Conservation (phyloP, 2,888 invertebrate genomes). For the Bruchidius siliquastri region DNA sequence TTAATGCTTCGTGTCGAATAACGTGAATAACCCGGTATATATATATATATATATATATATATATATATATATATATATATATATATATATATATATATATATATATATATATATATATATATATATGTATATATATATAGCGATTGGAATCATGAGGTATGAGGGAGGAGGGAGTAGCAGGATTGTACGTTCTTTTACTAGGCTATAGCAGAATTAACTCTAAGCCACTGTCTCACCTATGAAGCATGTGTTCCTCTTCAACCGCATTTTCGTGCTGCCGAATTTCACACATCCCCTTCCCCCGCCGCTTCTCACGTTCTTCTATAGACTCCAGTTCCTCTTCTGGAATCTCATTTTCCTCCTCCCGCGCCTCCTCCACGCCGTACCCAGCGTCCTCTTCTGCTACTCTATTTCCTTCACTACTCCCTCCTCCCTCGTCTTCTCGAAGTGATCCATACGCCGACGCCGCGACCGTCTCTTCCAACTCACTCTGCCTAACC, state of each 20-base stretch:
- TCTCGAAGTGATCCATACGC: neutral
- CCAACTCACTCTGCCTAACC: neutral
- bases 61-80: too few species aligned
- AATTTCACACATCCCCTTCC: neutral
- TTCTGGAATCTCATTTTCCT: neutral
- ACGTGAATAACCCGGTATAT: too few species aligned
- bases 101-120: too few species aligned
- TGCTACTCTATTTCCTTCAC: neutral
- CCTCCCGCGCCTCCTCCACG: neutral
- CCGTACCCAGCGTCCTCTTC: neutral
- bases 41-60: too few species aligned
- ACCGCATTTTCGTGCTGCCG: neutral
- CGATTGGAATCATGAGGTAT: too few species aligned
- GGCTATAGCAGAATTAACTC: too few species aligned
- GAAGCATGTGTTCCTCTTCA: neutral
- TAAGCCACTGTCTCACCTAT: neutral
- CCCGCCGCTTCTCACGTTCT: neutral
- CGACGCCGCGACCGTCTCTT: neutral
- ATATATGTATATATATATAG: too few species aligned
- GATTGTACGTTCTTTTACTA: too few species aligned
- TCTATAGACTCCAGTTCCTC: neutral
- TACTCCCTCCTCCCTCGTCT: neutral
- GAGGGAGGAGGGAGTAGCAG: too few species aligned
- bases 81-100: too few species aligned
- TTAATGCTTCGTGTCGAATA: too few species aligned